Evolutionary conservation across 1,140 invertebrate species (phyloP).

Genomic region (Tetranychus urticae): DNA sequence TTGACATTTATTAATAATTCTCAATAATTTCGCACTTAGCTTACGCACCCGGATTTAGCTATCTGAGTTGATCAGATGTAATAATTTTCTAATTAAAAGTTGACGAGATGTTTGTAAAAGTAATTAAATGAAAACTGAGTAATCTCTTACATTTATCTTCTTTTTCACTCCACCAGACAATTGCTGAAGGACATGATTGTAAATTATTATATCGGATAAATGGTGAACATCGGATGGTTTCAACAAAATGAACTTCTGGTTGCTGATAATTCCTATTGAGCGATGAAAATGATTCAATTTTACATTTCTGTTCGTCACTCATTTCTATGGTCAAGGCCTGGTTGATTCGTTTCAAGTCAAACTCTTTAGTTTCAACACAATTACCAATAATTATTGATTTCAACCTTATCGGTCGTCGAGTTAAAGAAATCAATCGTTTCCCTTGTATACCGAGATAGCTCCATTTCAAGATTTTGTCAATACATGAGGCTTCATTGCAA

Average conservation of each 20-base stretch:
- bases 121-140: background rate
- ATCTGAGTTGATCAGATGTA: too few species aligned
- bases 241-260: background rate
- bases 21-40: too few species aligned
- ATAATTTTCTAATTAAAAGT: too few species aligned
- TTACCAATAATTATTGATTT: background rate
- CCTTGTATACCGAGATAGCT: background rate
- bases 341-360: background rate
- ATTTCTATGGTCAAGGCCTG: background rate
- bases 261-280: background rate
- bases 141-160: background rate
- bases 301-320: background rate
- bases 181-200: background rate
- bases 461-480: constrained; percentile 2
- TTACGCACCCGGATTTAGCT: too few species aligned
- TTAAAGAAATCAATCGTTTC: background rate
- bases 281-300: background rate
- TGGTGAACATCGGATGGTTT: background rate
- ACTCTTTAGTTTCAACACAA: background rate
- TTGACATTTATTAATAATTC: too few species aligned
- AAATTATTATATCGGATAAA: background rate
- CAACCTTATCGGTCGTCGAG: background rate
- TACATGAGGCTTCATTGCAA: background rate
- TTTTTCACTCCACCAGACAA: background rate
- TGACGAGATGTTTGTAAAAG: too few species aligned